phyloP scores from a whole-genome alignment of 1,140 invertebrate genomes.

The Sarcophaga peregrina region DNA sequence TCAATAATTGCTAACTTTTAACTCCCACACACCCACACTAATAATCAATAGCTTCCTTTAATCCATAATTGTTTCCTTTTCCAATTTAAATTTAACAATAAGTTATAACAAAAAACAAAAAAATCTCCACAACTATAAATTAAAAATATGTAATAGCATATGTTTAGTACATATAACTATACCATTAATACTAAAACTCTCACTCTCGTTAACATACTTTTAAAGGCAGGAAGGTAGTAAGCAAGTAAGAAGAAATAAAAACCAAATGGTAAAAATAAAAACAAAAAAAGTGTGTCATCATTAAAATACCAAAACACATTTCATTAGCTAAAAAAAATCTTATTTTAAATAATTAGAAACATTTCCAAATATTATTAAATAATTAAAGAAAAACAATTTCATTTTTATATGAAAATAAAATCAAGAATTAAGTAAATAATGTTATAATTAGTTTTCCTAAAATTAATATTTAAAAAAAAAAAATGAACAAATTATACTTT shows the following conservation, averaged over 20 bases:
- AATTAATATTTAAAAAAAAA: not conserved
- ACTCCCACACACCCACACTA: not conserved
- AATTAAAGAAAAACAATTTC: not conserved
- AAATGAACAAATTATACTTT: not conserved
- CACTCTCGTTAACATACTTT: conserved; percentile 8
- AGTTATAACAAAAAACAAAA: not conserved
- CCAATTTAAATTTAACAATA: not conserved
- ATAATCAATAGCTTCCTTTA: not conserved
- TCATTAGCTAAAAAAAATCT: conserved; percentile 29
- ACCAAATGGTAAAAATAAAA: not conserved
- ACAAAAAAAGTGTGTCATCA: not conserved
- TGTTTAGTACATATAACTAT: not conserved
- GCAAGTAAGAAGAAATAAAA: too few relatives aligned
- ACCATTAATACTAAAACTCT: not conserved
- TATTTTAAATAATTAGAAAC: conserved; percentile 26
- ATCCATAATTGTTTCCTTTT: not conserved
- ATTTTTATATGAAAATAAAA: conserved; percentile 29
- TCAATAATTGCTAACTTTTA: not conserved
- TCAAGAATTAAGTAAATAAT: not conserved
- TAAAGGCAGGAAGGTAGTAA: not conserved
- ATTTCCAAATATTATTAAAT: conserved; percentile 29
- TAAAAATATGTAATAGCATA: not conserved
- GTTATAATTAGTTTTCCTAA: conserved; percentile 31
- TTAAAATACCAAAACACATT: not conserved
- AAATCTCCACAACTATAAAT: not conserved